Evolutionary conservation across 53 echinoderm and acorn worm species (phyloP), one percentile per base, ranked within the genome.

Genomic region (Holothuria scabra): DNA sequence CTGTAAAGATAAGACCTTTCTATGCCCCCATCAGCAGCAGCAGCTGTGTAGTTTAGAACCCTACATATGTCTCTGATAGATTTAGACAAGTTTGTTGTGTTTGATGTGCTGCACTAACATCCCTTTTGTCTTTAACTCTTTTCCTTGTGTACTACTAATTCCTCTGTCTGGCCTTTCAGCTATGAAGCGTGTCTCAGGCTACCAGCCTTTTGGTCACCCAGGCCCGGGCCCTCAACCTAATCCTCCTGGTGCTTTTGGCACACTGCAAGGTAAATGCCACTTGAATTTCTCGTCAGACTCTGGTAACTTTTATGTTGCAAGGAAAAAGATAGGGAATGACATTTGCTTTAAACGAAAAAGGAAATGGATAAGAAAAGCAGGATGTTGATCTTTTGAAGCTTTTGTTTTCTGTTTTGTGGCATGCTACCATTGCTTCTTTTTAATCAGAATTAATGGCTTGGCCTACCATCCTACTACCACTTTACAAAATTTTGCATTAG

Each of bases 121-220:
- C 21, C 65, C 37, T 52, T n/a, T 14, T n/a, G 65, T 29, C 48
- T 46, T 37, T 10, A 41, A 65, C 44, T 66, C 41, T 82, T 31
- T 46, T 66, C 82, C 66, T 82, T 65, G n/a, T 52, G 52, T 61
- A 81, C 82, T 61, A 81, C 82, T 81, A 81, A 81, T 64, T 64
- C 82, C 82, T 81, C 60, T 81, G 65, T 81, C 82, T 81, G 82
- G 82, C 82, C 82, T 81, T 81, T 81, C 82, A 81, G 82, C 82
- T 63, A 81, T 81, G 82, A 81, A 81, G 82, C 82, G 82, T 61
- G 79, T 79, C 56, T 79, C 79, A 79, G 82, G 82, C 46, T 81
- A 81, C 82, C 82, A 81, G 65, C 65, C 82, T 49, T 64, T 81
- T 64, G 82, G 82, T 48, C 82, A 81, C 62, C 65, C 65, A 16